Evolutionary conservation across 2,113 vertebrate genomes (phyloP).

Genomic region (Sprattus sprattus): DNA sequence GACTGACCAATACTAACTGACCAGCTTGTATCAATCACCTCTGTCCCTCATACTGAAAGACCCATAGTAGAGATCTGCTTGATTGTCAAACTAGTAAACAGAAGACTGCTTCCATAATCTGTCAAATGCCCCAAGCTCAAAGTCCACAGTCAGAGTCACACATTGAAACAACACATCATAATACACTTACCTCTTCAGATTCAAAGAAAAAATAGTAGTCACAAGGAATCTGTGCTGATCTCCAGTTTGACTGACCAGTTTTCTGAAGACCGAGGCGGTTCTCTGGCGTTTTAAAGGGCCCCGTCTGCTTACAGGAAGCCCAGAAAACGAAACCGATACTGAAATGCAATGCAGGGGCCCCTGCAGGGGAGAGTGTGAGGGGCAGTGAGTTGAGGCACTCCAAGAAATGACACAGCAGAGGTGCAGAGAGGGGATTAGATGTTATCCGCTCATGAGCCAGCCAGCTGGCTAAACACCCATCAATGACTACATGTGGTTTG

Average conservation of each 20-base stretch:
- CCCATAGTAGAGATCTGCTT: not conserved
- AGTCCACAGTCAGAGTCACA: not conserved
- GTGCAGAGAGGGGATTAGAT: not conserved
- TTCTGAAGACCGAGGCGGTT: not conserved
- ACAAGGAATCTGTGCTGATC: not conserved
- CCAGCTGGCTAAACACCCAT: not conserved
- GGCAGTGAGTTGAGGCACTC: not conserved
- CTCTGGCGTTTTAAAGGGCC: not conserved
- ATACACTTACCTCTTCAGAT: not conserved
- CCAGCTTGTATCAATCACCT: not conserved
- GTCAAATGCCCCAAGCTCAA: not conserved
- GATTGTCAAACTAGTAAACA: not conserved
- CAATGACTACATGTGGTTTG: not conserved
- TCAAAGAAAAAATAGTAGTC: not conserved
- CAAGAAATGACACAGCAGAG: not conserved
- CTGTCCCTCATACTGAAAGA: not conserved
- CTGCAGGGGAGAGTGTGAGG: not conserved
- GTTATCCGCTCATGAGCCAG: not conserved
- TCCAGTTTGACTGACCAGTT: not conserved
- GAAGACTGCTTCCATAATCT: not conserved
- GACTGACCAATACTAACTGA: not conserved
- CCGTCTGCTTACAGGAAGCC: not conserved
- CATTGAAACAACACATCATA: not conserved
- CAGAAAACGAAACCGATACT: conserved; percentile 44
- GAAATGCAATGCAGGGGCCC: conserved; percentile 27